phyloP scores from a whole-genome alignment of 2,113 vertebrate species.

The Anguilla japonica region DNA sequence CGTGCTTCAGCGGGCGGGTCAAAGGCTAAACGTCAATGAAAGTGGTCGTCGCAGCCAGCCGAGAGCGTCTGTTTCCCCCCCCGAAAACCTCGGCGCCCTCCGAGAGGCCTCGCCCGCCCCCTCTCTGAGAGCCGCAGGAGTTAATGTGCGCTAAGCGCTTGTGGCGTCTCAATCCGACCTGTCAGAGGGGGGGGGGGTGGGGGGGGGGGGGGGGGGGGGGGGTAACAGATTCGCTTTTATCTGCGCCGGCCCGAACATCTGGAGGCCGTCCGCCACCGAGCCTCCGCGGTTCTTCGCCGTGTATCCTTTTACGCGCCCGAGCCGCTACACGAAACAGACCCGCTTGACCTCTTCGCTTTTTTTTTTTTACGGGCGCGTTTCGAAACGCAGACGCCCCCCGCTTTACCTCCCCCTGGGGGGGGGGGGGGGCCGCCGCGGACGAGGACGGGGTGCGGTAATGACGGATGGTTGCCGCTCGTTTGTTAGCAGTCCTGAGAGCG shows the following conservation, averaged over 20 bases:
- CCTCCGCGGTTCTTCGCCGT: constrained; percentile 61
- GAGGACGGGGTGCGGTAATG: constrained; percentile 62
- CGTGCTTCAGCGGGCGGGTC: not conserved
- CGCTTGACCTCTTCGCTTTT: constrained; percentile 58
- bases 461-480: constrained; percentile 68
- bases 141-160: constrained; percentile 64
- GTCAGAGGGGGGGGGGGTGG: constrained; percentile 59
- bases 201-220: constrained; percentile 40
- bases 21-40: not conserved
- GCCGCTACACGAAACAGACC: constrained; percentile 71
- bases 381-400: constrained; percentile 54
- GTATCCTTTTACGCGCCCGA: constrained; percentile 62
- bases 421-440: constrained; percentile 47
- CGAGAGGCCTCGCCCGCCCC: constrained; percentile 16
- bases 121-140: constrained; percentile 56
- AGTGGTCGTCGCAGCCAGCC: not conserved
- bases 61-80: not conserved
- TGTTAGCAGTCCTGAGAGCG: constrained; percentile 71
- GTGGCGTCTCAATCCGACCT: constrained; percentile 67
- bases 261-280: constrained; percentile 70
- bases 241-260: constrained; percentile 69
- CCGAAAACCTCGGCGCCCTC: not conserved
- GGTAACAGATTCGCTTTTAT: constrained; percentile 63
- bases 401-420: constrained; percentile 31
- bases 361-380: constrained; percentile 49